These are phyloP conservation scores for Neomonachus schauinslandi DNA, from an alignment of 2,113 vertebrate species.

Conservation along the genomic window DNA sequence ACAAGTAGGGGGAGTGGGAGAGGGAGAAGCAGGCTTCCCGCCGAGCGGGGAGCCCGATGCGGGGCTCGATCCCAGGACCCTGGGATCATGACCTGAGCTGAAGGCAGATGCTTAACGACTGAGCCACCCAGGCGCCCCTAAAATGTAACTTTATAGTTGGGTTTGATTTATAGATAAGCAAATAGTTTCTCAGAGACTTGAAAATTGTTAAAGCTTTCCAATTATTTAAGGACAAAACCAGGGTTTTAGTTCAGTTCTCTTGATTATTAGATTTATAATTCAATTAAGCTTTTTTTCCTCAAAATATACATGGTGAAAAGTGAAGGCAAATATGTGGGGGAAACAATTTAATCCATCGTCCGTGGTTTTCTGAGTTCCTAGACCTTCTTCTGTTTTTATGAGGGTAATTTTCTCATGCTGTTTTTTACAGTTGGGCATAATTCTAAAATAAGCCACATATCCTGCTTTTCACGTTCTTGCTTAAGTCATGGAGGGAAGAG, in stretches of 20 bases:
- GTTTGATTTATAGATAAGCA: background rate
- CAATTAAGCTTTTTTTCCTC: background rate
- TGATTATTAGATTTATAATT: conserved; percentile 28
- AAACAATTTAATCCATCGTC: background rate
- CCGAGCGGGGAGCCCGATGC: too few species aligned
- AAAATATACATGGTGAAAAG: background rate
- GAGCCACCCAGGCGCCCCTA: too few species aligned
- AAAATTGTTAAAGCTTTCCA: conserved; percentile 6
- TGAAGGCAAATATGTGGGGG: background rate
- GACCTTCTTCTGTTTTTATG: background rate
- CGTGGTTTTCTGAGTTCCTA: background rate
- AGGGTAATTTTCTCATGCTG: background rate
- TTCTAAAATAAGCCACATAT: background rate
- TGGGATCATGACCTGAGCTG: too few species aligned
- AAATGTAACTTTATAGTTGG: background rate
- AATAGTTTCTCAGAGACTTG: background rate
- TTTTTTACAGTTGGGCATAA: background rate
- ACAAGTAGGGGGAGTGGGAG: too few species aligned
- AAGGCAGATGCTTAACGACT: too few species aligned
- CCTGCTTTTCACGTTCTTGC: background rate
- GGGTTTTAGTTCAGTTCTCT: background rate
- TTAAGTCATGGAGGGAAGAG: background rate
- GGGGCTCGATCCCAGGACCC: too few species aligned
- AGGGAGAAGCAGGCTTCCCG: too few species aligned
- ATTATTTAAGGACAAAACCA: background rate